Evolutionary conservation across 23 tunicate genomes (phyloP).

Genomic region (Clavelina lepadiformis): DNA sequence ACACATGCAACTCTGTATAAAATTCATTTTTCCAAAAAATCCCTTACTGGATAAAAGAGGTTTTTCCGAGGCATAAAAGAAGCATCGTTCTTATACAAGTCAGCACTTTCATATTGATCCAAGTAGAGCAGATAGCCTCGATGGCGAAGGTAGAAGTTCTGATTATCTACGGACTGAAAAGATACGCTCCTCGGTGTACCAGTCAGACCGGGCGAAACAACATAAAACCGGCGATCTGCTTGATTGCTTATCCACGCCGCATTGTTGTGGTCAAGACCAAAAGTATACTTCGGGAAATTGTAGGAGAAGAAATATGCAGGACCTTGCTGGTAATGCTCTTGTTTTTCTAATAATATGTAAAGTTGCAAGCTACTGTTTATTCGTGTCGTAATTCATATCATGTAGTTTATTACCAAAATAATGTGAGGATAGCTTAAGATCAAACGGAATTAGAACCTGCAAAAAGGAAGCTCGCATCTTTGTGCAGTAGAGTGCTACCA

Average conservation of each 20-base stretch:
- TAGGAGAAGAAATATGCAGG: neutral
- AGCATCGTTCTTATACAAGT: constrained; percentile 12
- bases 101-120: neutral
- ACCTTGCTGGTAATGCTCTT: too few species aligned
- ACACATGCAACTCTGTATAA: too few species aligned
- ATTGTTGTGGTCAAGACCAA: neutral
- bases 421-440: too few species aligned
- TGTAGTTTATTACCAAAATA: neutral
- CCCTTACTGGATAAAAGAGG: neutral
- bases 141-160: constrained; percentile 3
- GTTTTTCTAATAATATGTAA: too few species aligned
- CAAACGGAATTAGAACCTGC: too few species aligned
- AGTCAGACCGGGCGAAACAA: constrained; percentile 14
- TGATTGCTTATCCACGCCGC: neutral
- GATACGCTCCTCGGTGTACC: constrained; percentile 7
- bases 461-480: constrained; percentile 20
- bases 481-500: neutral
- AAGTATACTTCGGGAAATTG: neutral
- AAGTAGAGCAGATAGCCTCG: neutral
- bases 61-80: constrained; percentile 8
- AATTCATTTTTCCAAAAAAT: too few species aligned
- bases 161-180: constrained; percentile 3
- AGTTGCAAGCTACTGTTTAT: too few species aligned
- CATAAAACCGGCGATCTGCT: neutral
- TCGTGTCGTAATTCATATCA: too few species aligned